phyloP scores from a whole-genome alignment of 2,113 vertebrate genomes.

The Neogale vison region DNA sequence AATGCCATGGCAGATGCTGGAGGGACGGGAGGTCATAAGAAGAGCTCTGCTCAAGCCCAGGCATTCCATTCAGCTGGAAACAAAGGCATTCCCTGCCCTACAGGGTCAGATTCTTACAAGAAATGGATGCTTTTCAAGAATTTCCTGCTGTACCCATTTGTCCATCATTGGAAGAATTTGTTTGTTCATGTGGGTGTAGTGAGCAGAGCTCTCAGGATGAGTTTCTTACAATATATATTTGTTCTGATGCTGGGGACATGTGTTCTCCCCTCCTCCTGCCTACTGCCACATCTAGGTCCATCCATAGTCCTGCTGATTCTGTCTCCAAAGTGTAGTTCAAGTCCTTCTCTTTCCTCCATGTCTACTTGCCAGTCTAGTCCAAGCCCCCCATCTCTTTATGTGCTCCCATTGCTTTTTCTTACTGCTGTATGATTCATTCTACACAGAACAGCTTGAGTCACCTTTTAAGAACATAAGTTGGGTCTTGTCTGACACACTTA shows the following conservation, averaged over 20 bases:
- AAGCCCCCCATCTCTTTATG: not conserved
- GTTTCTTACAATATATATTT: not conserved
- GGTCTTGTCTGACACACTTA: not conserved
- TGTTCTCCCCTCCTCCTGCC: fast-evolving
- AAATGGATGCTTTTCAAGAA: not conserved
- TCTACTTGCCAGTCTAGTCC: fast-evolving
- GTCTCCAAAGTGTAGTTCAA: not conserved
- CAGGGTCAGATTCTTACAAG: not conserved
- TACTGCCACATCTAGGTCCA: not conserved
- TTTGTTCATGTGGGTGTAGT: not conserved
- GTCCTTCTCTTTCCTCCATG: not conserved
- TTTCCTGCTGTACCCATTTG: not conserved
- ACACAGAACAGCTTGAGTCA: not conserved
- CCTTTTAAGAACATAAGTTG: not conserved
- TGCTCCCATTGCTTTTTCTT: not conserved
- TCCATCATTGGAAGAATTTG: not conserved
- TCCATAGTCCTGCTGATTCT: not conserved
- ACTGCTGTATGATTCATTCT: not conserved
- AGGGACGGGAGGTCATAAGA: not conserved
- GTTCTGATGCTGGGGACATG: not conserved
- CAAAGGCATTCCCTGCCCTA: not conserved
- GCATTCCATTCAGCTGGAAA: not conserved
- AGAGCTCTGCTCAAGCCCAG: not conserved
- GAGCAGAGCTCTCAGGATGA: not conserved
- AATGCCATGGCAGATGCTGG: not conserved